A percentile compares a stretch with the other conserved stretches of the same genome.
phyloP scores from a whole-genome alignment of 2,797 vertebrate genomes.

The Poeciliopsis paucimaculata region DNA sequence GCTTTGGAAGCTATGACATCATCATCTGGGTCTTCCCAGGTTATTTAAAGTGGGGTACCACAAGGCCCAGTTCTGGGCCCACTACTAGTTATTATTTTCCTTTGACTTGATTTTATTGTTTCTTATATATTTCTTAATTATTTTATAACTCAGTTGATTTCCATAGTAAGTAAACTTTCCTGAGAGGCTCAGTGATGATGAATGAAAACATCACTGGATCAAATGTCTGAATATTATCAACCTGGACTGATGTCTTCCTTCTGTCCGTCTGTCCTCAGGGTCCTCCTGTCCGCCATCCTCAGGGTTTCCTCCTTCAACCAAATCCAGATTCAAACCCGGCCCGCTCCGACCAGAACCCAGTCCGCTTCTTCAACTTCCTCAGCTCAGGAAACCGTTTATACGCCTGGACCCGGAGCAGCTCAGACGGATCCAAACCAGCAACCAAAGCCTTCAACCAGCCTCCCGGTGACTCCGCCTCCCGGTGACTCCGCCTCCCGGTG shows the following conservation, averaged over 20 bases:
- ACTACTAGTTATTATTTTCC: no score
- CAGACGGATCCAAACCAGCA: constrained; percentile 36
- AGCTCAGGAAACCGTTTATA: constrained; percentile 16
- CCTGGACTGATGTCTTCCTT: not conserved
- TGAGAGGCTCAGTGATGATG: not conserved
- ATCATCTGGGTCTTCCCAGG: not conserved
- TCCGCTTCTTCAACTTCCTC: no score
- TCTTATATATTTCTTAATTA: no score
- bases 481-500: no score
- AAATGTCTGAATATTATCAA: not conserved
- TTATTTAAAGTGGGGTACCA: not conserved
- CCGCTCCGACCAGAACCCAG: constrained; percentile 19
- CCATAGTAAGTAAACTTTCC: no score
- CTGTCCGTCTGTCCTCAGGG: constrained; percentile 19
- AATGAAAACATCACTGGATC: not conserved
- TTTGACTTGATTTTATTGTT: no score
- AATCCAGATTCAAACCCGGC: constrained; percentile 34
- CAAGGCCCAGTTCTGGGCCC: no score
- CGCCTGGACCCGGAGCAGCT: constrained; percentile 3
- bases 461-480: no score
- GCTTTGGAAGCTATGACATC: not conserved
- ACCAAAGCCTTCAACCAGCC: constrained; percentile 26
- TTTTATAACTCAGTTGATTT: no score
- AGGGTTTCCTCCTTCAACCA: constrained; percentile 52
- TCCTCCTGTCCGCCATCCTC: constrained; percentile 45